phyloP scores from a whole-genome alignment of 2,797 vertebrate genomes.

The Chelonia mydas region DNA sequence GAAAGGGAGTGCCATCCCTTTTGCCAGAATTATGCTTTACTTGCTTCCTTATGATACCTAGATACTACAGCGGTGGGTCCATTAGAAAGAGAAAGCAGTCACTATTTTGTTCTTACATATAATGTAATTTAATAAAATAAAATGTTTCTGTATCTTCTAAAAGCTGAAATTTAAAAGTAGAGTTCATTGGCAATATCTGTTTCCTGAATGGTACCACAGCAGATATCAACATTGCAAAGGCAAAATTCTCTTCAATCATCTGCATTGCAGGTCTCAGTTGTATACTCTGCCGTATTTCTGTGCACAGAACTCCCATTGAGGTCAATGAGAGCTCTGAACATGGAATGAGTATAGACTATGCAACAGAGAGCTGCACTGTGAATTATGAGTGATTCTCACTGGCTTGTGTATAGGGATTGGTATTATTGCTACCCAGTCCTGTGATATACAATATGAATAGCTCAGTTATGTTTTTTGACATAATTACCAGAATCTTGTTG shows the following conservation, averaged over 20 bases:
- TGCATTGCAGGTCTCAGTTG: neutral
- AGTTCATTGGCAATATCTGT: neutral
- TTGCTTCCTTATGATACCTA: neutral
- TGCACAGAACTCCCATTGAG: neutral
- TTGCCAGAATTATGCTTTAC: neutral
- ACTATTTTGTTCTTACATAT: neutral
- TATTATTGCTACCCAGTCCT: conserved; percentile 3
- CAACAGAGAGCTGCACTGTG: neutral
- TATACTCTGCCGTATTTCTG: neutral
- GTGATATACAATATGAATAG: neutral
- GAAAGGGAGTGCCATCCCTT: neutral
- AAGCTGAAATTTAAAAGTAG: neutral
- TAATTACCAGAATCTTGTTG: neutral
- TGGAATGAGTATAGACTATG: neutral
- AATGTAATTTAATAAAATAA: neutral
- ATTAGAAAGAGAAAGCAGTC: neutral
- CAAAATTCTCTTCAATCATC: neutral
- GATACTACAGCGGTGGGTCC: neutral
- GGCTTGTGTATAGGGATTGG: neutral
- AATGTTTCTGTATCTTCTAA: neutral
- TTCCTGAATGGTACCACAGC: neutral
- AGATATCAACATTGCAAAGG: conserved; percentile 2
- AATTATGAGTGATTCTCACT: neutral
- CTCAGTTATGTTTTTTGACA: neutral
- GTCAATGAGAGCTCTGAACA: neutral